Evolutionary conservation across 2,888 invertebrate species (phyloP), one percentile per base, ranked within the genome.

Genomic region (Syrista parreyssii): DNA sequence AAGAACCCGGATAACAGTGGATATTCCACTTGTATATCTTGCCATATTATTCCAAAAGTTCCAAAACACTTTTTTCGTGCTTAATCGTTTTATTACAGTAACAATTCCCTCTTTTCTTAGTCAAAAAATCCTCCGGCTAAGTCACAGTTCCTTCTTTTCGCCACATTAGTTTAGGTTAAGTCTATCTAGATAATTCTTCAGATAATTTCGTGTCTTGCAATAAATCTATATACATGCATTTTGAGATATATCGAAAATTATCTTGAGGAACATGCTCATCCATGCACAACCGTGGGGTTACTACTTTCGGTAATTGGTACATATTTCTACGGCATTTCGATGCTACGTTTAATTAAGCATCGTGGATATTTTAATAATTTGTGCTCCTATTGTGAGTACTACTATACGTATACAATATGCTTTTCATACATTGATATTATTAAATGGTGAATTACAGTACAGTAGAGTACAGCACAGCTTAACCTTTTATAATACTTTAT

Each of bases 341-440:
- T 87, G 86, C 81, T 86, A 77, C 83, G 84, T 68, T 80, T 81
- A 80, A 32, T 83, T 2, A 79, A 75, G 36, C 69, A 81, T 15
- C 68, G 78, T 68, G 76, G 81, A 69, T 31, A 85, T 35, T 76
- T 82, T 31, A 82, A 76, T 75, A 79, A 80, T 76, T 78, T 83
- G n/a, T 79, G 77, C 74, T 82, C 79, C 32, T 81, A 81, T 75
- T 77, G 86, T 86, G 78, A 85, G 85, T 83, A 76, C n/a, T 31
- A 23, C 55, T 55, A 55, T 23, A 55, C 23, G 55, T 23, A 55
- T 55, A 9, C 55, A 55, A 55, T 55, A 55, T 55, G 55, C 55
- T 55, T 55, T 23, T 55, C 55, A 55, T 55, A 55, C 55, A 55
- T 55, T 55, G 55, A 55, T 23, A 23, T 9, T 55, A 55, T 55